phyloP scores from a whole-genome alignment of 2,888 invertebrate species.

The Globia sparganii region DNA sequence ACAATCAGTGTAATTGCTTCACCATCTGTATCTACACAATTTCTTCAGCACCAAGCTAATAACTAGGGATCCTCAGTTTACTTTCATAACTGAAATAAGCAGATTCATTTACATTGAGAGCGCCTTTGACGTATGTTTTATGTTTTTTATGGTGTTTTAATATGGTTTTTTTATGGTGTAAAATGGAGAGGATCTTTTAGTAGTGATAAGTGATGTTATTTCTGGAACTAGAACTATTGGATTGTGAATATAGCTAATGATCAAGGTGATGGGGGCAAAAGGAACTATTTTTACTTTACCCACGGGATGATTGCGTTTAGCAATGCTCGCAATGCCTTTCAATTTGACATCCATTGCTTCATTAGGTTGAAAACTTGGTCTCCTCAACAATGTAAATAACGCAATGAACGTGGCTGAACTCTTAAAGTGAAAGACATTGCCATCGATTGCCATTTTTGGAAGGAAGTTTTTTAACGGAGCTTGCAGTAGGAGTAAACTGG shows the following conservation, averaged over 20 bases:
- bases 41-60: neutral
- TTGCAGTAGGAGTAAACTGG: too few relatives aligned
- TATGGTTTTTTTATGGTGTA: neutral
- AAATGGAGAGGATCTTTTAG: neutral
- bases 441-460: neutral
- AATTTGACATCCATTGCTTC: neutral
- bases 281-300: neutral
- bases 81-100: slow-evolving; percentile 12
- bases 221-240: neutral
- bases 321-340: neutral
- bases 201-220: neutral
- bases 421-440: neutral
- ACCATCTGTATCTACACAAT: slow-evolving; percentile 27
- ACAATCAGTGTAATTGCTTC: slow-evolving; percentile 27
- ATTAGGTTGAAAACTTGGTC: neutral
- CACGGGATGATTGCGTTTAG: neutral
- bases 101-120: slow-evolving; percentile 25
- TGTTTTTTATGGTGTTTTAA: neutral
- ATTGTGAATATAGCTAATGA: neutral
- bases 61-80: slow-evolving; percentile 21
- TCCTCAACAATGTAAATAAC: neutral
- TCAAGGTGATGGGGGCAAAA: neutral
- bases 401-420: neutral
- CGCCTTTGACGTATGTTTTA: neutral
- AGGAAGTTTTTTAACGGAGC: too few relatives aligned